These are phyloP conservation scores for Halcyon chelicuti DNA, from an alignment of 2,797 vertebrate species.

Conservation along the genomic window DNA sequence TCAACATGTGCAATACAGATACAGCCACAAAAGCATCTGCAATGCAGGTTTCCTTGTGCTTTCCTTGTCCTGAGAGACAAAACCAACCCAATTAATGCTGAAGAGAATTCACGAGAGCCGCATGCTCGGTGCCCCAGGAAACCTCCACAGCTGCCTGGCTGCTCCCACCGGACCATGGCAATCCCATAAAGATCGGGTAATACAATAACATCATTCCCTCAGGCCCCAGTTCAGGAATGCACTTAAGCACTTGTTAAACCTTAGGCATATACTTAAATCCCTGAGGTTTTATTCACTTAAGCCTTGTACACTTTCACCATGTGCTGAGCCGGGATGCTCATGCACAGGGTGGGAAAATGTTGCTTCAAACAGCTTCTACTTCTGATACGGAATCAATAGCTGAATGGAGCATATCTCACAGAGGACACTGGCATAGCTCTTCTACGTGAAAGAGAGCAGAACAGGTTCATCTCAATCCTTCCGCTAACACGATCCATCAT, in stretches of 20 bases:
- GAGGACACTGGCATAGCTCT: background rate
- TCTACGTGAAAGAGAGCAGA: background rate
- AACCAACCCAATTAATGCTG: background rate
- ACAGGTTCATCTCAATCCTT: background rate
- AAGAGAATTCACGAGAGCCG: accelerated
- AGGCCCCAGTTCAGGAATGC: background rate
- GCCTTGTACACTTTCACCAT: accelerated
- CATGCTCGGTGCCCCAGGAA: background rate
- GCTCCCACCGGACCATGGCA: background rate
- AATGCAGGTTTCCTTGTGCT: background rate
- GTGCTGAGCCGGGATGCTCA: accelerated
- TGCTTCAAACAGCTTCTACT: background rate
- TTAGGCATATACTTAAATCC: background rate
- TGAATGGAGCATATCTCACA: background rate
- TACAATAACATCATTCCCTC: background rate
- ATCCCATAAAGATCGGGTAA: background rate
- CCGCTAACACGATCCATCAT: background rate
- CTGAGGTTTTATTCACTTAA: background rate
- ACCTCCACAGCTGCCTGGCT: background rate
- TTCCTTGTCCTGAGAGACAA: background rate
- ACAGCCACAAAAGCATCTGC: background rate
- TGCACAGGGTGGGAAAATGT: background rate
- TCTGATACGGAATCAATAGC: background rate
- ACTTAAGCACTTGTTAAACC: background rate
- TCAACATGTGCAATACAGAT: background rate